Conservation (phyloP, 2,113 vertebrate genomes). For the Boleophthalmus pectinirostris region DNA sequence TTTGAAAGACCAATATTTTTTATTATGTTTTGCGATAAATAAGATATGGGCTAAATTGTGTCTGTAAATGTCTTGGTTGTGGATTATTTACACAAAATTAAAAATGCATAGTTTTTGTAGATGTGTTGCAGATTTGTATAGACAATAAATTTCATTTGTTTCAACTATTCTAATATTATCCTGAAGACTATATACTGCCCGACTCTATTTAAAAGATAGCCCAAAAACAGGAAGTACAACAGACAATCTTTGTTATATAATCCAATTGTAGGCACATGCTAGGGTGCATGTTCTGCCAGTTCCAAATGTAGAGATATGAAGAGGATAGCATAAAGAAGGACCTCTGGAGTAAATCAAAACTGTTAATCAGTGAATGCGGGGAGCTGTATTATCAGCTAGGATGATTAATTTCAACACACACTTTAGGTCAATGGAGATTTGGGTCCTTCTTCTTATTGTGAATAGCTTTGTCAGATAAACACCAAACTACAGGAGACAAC, state of each 20-base stretch:
- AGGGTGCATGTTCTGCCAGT: no score
- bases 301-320: no score
- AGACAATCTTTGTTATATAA: no score
- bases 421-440: neutral
- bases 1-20: neutral
- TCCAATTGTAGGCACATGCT: no score
- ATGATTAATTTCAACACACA: neutral
- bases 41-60: neutral
- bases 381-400: neutral
- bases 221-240: neutral
- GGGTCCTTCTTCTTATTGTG: neutral
- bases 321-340: neutral
- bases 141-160: no score
- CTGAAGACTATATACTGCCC: neutral
- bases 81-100: no score
- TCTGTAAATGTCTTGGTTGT: neutral
- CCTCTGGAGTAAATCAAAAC: neutral
- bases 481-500: conserved; percentile 48
- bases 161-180: neutral
- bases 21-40: neutral
- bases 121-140: no score
- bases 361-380: neutral
- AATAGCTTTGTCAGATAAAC: conserved; percentile 45
- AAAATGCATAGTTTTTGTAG: no score
- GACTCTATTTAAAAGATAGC: neutral